Percentiles rank a stretch among this genome's conserved stretches.
These are phyloP conservation scores for Idaea dimidiata DNA, from an alignment of 2,888 invertebrate species.

Conservation along the genomic window DNA sequence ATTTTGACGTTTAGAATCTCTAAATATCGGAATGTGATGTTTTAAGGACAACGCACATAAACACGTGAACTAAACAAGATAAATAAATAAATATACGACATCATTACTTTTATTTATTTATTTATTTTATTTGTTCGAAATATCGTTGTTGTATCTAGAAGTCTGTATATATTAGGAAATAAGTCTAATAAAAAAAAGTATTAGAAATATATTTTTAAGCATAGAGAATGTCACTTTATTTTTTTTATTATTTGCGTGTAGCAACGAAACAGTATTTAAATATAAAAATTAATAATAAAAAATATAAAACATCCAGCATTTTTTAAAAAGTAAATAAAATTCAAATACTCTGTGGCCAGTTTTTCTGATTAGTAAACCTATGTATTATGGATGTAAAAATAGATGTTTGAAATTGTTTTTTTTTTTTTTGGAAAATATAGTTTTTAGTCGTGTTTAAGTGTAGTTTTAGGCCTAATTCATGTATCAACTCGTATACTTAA, in stretches of 20 bases:
- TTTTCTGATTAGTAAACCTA: constrained; percentile 46
- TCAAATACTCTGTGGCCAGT: constrained; percentile 59
- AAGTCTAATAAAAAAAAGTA: constrained; percentile 57
- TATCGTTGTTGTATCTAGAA: constrained; percentile 42
- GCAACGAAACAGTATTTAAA: constrained; percentile 73
- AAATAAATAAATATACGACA: neutral
- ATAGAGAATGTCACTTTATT: constrained; percentile 62
- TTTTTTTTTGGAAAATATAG: constrained; percentile 24
- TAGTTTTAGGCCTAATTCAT: constrained; percentile 37
- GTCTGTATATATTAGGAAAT: constrained; percentile 65
- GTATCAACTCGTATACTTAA: constrained; percentile 9
- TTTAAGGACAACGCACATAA: constrained; percentile 25
- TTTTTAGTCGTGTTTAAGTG: constrained; percentile 38
- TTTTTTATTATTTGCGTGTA: constrained; percentile 66
- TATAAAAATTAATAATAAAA: constrained; percentile 17
- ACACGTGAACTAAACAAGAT: constrained; percentile 1
- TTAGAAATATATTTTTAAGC: constrained; percentile 68
- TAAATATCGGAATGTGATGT: constrained; percentile 35
- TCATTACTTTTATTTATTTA: neutral
- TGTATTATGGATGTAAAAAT: constrained; percentile 50
- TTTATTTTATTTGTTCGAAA: constrained; percentile 3
- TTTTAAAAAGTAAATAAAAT: constrained; percentile 25
- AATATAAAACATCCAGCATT: constrained; percentile 13
- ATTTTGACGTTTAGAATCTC: constrained; percentile 56
- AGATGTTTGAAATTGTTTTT: constrained; percentile 52